Evolutionary conservation across 1,140 invertebrate genomes (phyloP).

Genomic region (Dufourea novaeangliae): DNA sequence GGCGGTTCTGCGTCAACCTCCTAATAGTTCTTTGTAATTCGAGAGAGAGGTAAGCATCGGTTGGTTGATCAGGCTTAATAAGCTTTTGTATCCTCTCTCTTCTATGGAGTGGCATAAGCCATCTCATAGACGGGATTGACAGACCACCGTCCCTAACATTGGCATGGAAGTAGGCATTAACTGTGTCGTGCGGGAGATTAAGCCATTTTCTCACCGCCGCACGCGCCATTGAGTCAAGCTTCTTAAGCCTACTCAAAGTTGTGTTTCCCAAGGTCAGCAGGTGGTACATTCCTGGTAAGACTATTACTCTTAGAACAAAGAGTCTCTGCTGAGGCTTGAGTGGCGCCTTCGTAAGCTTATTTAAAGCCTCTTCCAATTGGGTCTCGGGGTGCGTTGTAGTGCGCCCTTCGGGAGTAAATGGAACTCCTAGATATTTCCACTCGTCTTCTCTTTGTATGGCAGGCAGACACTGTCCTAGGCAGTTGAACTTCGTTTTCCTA

Average conservation of each 20-base stretch:
- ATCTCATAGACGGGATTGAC: slow-evolving; percentile 55
- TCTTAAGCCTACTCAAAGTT: slow-evolving; percentile 55
- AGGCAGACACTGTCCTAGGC: too few relatives aligned
- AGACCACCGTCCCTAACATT: slow-evolving; percentile 66
- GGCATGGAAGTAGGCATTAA: slow-evolving; percentile 72
- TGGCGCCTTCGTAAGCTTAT: slow-evolving; percentile 66
- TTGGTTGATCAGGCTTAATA: too few relatives aligned
- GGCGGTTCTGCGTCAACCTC: too few relatives aligned
- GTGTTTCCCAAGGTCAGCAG: slow-evolving; percentile 61
- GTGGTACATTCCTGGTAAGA: slow-evolving; percentile 67
- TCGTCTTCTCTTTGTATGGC: slow-evolving; percentile 15
- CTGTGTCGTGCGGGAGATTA: slow-evolving; percentile 68
- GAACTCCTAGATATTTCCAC: slow-evolving; percentile 73
- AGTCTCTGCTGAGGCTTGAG: slow-evolving; percentile 73
- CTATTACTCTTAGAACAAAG: slow-evolving; percentile 50
- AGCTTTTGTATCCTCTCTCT: background rate
- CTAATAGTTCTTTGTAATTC: too few relatives aligned
- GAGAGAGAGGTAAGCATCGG: too few relatives aligned
- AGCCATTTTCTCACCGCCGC: slow-evolving; percentile 68
- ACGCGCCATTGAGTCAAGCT: slow-evolving; percentile 67
- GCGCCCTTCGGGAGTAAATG: slow-evolving; percentile 63
- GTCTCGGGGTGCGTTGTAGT: slow-evolving; percentile 20
- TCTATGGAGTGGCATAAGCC: slow-evolving; percentile 25
- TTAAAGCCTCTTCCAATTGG: slow-evolving; percentile 21
- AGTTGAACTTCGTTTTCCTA: too few relatives aligned